Evolutionary conservation across 2,797 vertebrate genomes (phyloP).

Genomic region (Forpus xanthops): DNA sequence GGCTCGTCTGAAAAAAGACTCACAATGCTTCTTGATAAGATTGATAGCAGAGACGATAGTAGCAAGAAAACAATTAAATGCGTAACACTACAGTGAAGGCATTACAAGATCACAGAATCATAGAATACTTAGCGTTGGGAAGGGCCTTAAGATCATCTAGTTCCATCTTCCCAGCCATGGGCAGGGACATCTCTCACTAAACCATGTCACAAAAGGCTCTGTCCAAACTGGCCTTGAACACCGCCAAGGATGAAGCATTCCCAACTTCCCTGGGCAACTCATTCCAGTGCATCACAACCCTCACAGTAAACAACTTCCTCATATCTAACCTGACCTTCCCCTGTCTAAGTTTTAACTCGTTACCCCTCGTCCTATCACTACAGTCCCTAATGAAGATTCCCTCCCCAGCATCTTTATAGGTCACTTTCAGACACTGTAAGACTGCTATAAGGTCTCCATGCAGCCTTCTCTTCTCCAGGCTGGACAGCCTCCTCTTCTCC

Average conservation of each 20-base stretch:
- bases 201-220: neutral
- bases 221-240: neutral
- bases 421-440: neutral
- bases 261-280: neutral
- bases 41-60: neutral
- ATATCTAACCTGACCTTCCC: neutral
- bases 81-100: neutral
- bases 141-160: neutral
- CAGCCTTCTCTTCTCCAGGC: neutral
- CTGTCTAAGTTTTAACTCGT: neutral
- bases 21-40: constrained; percentile 15
- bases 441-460: neutral
- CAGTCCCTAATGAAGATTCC: neutral
- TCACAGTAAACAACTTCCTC: neutral
- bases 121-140: neutral
- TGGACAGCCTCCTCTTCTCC: neutral
- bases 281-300: neutral
- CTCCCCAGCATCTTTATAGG: neutral
- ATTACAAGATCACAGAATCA: neutral
- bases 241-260: neutral
- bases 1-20: constrained; percentile 3
- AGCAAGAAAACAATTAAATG: neutral
- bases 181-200: neutral
- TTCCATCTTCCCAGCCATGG: neutral
- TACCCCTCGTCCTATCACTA: neutral